Evolutionary conservation across 2,113 vertebrate species (phyloP).

Genomic region (Oncorhynchus kisutch): DNA sequence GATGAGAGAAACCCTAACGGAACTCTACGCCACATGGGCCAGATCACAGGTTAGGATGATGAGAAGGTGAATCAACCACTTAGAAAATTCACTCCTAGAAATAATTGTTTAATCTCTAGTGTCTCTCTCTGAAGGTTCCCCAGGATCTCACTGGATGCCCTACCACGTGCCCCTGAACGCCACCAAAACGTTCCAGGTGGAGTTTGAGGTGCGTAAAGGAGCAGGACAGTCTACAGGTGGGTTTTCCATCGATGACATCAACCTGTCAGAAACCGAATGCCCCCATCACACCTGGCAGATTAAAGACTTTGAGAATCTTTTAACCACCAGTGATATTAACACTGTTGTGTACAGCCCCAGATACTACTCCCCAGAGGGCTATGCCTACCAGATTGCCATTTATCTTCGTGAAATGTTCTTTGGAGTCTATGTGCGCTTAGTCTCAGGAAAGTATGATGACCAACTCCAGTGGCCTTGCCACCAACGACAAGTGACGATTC

Average conservation of each 20-base stretch:
- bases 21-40: constrained; percentile 52
- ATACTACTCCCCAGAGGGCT: constrained; percentile 77
- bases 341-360: constrained; percentile 66
- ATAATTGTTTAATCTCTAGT: background rate
- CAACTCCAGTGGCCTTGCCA: constrained; percentile 78
- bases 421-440: constrained; percentile 67
- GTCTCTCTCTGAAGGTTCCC: constrained; percentile 4
- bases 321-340: constrained; percentile 38
- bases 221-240: constrained; percentile 67
- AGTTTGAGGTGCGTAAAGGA: constrained; percentile 73
- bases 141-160: constrained; percentile 73
- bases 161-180: constrained; percentile 68
- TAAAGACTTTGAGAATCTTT: constrained; percentile 67
- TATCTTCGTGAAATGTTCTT: constrained; percentile 25
- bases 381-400: constrained; percentile 71
- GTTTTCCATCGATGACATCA: constrained; percentile 82
- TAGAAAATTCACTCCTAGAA: background rate
- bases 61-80: background rate
- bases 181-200: constrained; percentile 71
- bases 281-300: constrained; percentile 78
- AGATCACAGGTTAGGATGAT: constrained; percentile 70
- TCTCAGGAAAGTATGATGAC: constrained; percentile 76
- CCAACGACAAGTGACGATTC: constrained; percentile 76
- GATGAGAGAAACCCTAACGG: constrained; percentile 33
- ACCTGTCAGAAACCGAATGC: constrained; percentile 78